Conservation (phyloP, 2,888 invertebrate genomes). For the Hoplodrina blanda region DNA sequence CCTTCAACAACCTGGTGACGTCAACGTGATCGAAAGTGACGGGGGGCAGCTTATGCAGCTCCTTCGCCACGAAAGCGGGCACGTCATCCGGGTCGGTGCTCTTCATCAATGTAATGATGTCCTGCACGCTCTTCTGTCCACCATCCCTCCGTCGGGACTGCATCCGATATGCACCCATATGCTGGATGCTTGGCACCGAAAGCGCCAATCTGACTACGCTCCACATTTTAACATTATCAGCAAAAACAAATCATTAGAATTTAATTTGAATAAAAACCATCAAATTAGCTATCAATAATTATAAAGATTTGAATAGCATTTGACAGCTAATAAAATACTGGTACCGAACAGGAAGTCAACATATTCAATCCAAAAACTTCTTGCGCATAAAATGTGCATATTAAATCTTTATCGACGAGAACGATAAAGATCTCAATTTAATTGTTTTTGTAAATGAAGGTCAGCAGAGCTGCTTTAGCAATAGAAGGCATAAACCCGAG, state of each 20-base stretch:
- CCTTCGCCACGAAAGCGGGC: too few relatives aligned
- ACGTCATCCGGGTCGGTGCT: too few relatives aligned
- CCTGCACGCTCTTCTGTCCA: too few relatives aligned
- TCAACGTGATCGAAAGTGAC: too few relatives aligned
- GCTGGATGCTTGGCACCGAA: too few relatives aligned
- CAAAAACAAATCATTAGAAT: not conserved
- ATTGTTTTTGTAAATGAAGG: not conserved
- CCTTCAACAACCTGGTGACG: too few relatives aligned
- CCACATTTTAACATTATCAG: not conserved
- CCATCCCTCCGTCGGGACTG: too few relatives aligned
- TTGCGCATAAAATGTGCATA: slow-evolving; percentile 4
- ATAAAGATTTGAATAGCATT: slow-evolving; percentile 6
- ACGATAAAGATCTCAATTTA: not conserved
- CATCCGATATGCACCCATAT: too few relatives aligned
- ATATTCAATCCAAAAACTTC: not conserved
- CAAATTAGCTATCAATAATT: not conserved
- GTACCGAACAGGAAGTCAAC: slow-evolving; percentile 16
- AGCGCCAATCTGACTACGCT: not conserved
- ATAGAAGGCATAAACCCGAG: not conserved
- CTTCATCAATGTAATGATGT: too few relatives aligned
- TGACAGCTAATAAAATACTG: slow-evolving; percentile 11
- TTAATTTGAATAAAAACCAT: not conserved
- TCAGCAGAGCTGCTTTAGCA: not conserved
- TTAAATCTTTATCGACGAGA: not conserved
- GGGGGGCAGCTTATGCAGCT: too few relatives aligned